Base-by-base conservation (phyloP, 2,797 vertebrate genomes). In the Spinibarbus caldwelli region DNA sequence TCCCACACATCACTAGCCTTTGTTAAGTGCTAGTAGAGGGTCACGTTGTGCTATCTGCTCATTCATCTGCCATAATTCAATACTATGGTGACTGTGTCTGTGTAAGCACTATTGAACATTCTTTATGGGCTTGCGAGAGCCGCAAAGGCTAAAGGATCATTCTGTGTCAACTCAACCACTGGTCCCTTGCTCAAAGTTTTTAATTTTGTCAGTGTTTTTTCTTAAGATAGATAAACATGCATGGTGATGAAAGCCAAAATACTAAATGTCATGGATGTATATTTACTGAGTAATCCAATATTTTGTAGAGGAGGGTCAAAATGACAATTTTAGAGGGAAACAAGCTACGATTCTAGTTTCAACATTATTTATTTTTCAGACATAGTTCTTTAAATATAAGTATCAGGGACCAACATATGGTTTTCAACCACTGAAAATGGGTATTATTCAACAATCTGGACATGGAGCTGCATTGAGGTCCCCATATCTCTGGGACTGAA, bases 41-140 rank as follows among this genome's bases (percentile, higher is more conserved):
- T 38, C 15, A 29, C 26, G 10, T 31, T 26, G 26, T 79, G 17
- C 41, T 45, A 47, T 45, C 54, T 79, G 26, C 26, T 64, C 78
- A 79, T 47, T 79, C 26, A 66, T 79, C 78, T 79, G 57, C 41
- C 26, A 31, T 79, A 64, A 64, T 79, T 66, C 78, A 79, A 66
- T 79, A 47, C 17, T 17, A 31, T 41, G 2, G 17, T 45, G 78
- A 10, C 38, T 82, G 3, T 82, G 49, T 73, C 49, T 31, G 29
- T 62, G 23, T 73, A 79, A 29, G 52, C 52, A 71, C 49, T 49
- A 21, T 14, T 79, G 59, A 47, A 45, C 78, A 64, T 19, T 66
- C 26, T 79, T 79, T 66, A 34, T 34, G 17, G 17, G 78, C 19
- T 34, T 9, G n/a, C 1, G 1, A 29, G 73, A 76, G 36, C 36